A percentile compares a stretch with the other conserved stretches of the same genome.
Evolutionary conservation across 2,113 vertebrate species (phyloP).

Genomic region (Poeciliopsis occidentalis): DNA sequence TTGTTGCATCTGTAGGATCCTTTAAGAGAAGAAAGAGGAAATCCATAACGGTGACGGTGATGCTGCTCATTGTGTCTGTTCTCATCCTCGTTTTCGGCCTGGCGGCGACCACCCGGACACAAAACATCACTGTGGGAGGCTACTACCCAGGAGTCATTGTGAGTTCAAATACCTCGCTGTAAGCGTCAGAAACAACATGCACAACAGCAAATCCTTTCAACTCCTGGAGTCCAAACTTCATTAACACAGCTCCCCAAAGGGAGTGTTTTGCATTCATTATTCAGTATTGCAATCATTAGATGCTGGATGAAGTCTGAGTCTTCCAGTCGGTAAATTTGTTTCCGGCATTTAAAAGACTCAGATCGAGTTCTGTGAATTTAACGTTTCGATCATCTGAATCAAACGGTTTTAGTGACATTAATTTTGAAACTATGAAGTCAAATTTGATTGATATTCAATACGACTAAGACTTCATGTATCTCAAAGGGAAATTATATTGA

Average conservation of each 20-base stretch:
- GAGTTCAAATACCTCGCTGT: conserved; percentile 77
- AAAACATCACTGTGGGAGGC: conserved; percentile 97
- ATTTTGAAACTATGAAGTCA: background rate
- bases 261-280: conserved; percentile 69
- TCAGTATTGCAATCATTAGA: conserved; percentile 62
- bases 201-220: conserved; percentile 19
- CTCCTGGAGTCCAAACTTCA: conserved; percentile 25
- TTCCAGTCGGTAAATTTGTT: conserved; percentile 44
- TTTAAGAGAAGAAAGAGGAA: conserved; percentile 96
- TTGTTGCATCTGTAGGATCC: conserved; percentile 79
- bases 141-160: conserved; percentile 98
- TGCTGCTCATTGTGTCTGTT: conserved; percentile 92
- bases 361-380: background rate
- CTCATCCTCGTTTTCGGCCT: conserved; percentile 96
- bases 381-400: background rate
- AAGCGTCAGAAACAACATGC: background rate
- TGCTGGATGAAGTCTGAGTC: conserved; percentile 46
- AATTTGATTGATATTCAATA: conserved; percentile 9
- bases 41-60: conserved; percentile 93
- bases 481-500: too few relatives aligned
- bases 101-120: conserved; percentile 95
- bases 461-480: too few relatives aligned
- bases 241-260: conserved; percentile 36
- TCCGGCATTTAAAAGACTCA: conserved; percentile 14
- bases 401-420: background rate